Percentiles rank a stretch among this genome's conserved stretches.
Evolutionary conservation across 2,888 invertebrate species (phyloP).

Genomic region (Drosophila merina): DNA sequence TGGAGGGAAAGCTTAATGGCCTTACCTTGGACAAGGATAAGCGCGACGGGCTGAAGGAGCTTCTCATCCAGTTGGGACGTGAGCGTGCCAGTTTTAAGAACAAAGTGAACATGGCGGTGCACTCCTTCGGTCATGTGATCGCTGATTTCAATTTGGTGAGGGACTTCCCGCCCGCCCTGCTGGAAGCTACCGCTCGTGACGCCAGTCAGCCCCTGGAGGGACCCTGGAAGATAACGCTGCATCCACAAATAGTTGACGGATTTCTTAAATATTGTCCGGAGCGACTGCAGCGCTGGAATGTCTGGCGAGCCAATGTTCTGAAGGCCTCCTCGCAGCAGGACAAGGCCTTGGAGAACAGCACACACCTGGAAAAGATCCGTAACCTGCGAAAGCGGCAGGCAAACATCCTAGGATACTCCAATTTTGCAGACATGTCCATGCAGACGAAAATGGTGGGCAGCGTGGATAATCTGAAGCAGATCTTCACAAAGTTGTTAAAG

Average conservation of each 20-base stretch:
- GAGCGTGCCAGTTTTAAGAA: constrained; percentile 87
- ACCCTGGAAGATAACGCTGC: constrained; percentile 93
- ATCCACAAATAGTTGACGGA: constrained; percentile 88
- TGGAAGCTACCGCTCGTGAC: constrained; percentile 88
- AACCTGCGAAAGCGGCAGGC: constrained; percentile 89
- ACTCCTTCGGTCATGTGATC: constrained; percentile 88
- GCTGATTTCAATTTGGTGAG: constrained; percentile 87
- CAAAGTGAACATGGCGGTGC: constrained; percentile 88
- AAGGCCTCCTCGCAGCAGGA: constrained; percentile 88
- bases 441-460: constrained; percentile 96
- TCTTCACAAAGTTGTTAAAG: constrained; percentile 88
- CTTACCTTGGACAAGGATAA: constrained; percentile 87
- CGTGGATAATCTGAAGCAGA: constrained; percentile 89
- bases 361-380: constrained; percentile 91
- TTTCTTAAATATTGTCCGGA: constrained; percentile 95
- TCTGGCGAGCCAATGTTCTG: constrained; percentile 92
- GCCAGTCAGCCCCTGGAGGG: constrained; percentile 87
- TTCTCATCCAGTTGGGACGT: constrained; percentile 85
- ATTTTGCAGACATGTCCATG: constrained; percentile 94
- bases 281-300: constrained; percentile 90
- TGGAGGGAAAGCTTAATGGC: constrained; percentile 94
- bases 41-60: constrained; percentile 85
- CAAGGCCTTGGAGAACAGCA: constrained; percentile 88
- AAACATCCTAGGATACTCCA: constrained; percentile 90
- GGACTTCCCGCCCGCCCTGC: constrained; percentile 89